Evolutionary conservation across 1,140 invertebrate genomes (phyloP).

Genomic region (Saccostrea echinata): DNA sequence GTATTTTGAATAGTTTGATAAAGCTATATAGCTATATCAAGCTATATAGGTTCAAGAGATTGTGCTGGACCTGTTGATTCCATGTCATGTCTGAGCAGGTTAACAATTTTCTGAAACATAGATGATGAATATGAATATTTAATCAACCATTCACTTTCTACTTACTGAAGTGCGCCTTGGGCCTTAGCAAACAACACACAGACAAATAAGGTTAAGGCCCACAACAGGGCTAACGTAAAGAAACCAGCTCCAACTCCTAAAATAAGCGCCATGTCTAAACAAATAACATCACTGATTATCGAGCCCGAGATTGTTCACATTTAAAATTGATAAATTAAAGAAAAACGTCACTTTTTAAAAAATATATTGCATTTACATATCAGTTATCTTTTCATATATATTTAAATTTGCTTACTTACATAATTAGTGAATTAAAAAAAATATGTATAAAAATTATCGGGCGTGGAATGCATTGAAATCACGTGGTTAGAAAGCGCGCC

Average conservation of each 20-base stretch:
- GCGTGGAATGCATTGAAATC: neutral
- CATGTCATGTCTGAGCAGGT: slow-evolving; percentile 29
- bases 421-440: too few species aligned
- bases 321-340: neutral
- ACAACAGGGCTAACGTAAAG: slow-evolving; percentile 57
- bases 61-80: too few species aligned
- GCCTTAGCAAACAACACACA: slow-evolving; percentile 56
- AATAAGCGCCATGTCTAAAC: slow-evolving; percentile 56
- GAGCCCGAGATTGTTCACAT: neutral
- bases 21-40: too few species aligned
- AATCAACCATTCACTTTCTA: neutral
- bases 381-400: neutral
- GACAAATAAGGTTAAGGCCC: slow-evolving; percentile 52
- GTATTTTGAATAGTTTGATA: too few species aligned
- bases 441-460: neutral
- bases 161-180: slow-evolving; percentile 51
- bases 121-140: neutral
- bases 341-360: neutral
- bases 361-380: neutral
- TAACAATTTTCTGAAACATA: neutral
- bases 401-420: neutral
- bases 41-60: too few species aligned
- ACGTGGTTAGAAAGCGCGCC: slow-evolving; percentile 21
- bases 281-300: neutral
- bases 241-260: slow-evolving; percentile 59